Evolutionary conservation across 2,797 vertebrate genomes (phyloP), one percentile per base, ranked within the genome.

Genomic region (Malacoraja senta): DNA sequence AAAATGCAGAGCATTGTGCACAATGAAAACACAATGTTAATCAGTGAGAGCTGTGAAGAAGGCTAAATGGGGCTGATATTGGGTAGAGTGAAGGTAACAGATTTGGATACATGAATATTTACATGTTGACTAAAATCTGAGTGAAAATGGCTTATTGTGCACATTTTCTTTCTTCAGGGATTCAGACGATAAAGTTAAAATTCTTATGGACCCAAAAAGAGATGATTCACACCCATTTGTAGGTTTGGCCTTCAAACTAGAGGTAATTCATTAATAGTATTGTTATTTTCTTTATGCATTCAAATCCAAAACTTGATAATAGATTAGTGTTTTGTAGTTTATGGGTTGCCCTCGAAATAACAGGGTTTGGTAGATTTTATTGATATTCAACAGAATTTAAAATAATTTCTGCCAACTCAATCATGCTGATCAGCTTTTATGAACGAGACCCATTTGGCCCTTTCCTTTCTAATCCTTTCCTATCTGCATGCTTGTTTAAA

Each of bases 211-310:
- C 94, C 94, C 98, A 0, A 91, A 94, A 76, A 97, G 99, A 96
- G 97, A 98, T 0, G 13, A 93, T 61, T 94, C 97, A 35, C 96
- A 97, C 0, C 96, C 98, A 0, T 99, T 97, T 86, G 97, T 99
- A 0, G 98, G 98, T 94, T 96, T 99, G 91, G 99, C 99, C 93
- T 99, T 99, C 95, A 99, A 99, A 94, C 96, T 99, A 63, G 99
- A 99, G 97, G 99, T 98, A 94, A 94, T 95, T 76, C 68, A 80
- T 10, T 63, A 74, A 53, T 26, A 32, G 8, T 65, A 15, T 63
- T 17, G 26, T n/a, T 72, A 7, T 65, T 93, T 29, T 26, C 29
- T 26, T 65, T 83, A 65, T 26, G 38, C 12, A 76, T 92, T 15
- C 19, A 80, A 53, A 12, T 63, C 38, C n/a, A 65, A 21, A 58